Conservation (phyloP, 2,113 vertebrate genomes). For the Arizona elegans region DNA sequence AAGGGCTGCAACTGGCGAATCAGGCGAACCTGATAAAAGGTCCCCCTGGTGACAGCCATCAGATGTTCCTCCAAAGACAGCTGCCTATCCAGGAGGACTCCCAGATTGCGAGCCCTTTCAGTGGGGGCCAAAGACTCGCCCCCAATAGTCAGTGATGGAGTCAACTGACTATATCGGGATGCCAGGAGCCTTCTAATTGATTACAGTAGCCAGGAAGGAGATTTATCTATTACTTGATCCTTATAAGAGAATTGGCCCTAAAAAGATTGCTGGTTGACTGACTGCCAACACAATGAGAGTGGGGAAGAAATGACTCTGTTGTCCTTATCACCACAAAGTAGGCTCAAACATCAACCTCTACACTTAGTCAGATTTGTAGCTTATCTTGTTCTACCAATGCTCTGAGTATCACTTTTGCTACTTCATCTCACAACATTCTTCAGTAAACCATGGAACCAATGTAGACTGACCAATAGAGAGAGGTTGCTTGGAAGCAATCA, state of each 20-base stretch:
- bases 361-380: not conserved
- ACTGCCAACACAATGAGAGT: not conserved
- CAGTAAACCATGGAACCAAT: not conserved
- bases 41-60: too few relatives aligned
- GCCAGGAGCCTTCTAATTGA: too few relatives aligned
- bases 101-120: too few relatives aligned
- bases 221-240: not conserved
- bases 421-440: not conserved
- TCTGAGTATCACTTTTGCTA: not conserved
- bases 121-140: too few relatives aligned
- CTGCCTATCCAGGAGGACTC: too few relatives aligned
- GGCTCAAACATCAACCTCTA: not conserved
- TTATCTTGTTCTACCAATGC: not conserved
- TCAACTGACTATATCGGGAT: too few relatives aligned
- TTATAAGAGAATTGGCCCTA: not conserved
- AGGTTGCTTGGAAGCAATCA: not conserved
- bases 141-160: too few relatives aligned
- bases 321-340: not conserved
- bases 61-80: too few relatives aligned
- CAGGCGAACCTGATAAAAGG: too few relatives aligned
- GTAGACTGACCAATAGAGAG: not conserved
- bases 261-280: not conserved
- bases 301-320: not conserved
- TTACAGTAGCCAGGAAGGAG: not conserved
- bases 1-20: too few relatives aligned